A percentile compares a stretch with the other conserved stretches of the same genome.
Conservation (phyloP, 2,888 invertebrate species). For the Acanthococcus lagerstroemiae region DNA sequence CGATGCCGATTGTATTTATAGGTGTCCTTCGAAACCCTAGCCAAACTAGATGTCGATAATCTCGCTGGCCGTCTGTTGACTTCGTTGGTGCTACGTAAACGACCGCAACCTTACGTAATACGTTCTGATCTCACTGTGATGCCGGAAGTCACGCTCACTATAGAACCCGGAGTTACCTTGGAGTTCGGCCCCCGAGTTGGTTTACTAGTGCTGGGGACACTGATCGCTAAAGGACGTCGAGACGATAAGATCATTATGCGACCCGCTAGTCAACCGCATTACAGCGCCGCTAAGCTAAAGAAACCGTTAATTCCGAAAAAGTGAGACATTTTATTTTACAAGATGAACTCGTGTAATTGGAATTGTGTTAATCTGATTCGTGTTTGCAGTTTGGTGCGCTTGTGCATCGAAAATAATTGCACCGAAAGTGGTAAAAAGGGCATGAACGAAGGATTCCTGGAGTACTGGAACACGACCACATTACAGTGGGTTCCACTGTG, state of each 20-base stretch:
- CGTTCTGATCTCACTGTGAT: conserved; percentile 89
- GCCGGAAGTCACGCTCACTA: conserved; percentile 79
- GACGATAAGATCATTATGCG: conserved; percentile 69
- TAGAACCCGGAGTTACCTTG: conserved; percentile 78
- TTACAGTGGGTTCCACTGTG: conserved; percentile 95
- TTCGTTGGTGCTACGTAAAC: conserved; percentile 54
- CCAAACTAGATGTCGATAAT: conserved; percentile 46
- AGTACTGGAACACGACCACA: conserved; percentile 90
- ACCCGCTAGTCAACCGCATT: conserved; percentile 43
- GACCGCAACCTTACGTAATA: conserved; percentile 64
- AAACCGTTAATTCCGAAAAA: conserved; percentile 13
- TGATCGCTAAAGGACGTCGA: conserved; percentile 67
- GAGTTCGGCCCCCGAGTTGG: conserved; percentile 95
- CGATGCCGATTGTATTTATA: conserved; percentile 10
- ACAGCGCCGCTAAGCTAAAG: conserved; percentile 10
- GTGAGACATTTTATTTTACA: not conserved
- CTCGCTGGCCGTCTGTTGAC: conserved; percentile 66
- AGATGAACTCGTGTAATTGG: not conserved
- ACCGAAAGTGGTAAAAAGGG: conserved; percentile 44
- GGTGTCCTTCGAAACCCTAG: conserved; percentile 50
- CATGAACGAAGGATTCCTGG: conserved; percentile 74
- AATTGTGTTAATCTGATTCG: not conserved
- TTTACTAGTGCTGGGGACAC: conserved; percentile 81
- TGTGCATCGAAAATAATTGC: conserved; percentile 67
- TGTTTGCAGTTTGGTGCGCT: conserved; percentile 49